A percentile compares a stretch with the other conserved stretches of the same genome.
These are phyloP conservation scores for Malurus elegans DNA, from an alignment of 2,113 vertebrate species.

Conservation along the genomic window DNA sequence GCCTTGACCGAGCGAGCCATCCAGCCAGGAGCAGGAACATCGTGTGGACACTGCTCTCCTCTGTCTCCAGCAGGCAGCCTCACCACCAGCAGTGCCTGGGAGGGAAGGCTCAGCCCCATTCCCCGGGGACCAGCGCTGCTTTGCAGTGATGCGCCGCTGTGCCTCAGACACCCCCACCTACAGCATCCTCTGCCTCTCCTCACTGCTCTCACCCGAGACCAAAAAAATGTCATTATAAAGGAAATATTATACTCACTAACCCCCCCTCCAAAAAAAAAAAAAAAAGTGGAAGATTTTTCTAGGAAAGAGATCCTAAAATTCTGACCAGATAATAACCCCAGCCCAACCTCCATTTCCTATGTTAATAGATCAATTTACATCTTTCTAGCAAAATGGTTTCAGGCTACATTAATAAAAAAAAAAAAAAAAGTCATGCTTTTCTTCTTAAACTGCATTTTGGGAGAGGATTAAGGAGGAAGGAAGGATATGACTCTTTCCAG, in stretches of 20 bases:
- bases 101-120: background rate
- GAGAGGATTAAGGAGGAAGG: background rate
- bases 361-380: background rate
- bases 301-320: background rate
- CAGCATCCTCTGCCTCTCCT: background rate
- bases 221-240: background rate
- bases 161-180: background rate
- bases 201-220: background rate
- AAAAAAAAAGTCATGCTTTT: background rate
- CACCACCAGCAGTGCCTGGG: background rate
- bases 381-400: conserved; percentile 15
- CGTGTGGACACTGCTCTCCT: background rate
- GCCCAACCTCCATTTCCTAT: background rate
- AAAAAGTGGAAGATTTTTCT: background rate
- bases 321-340: background rate
- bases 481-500: conserved; percentile 3
- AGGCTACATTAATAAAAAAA: background rate
- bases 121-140: background rate
- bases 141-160: background rate
- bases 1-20: background rate
- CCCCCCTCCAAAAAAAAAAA: background rate
- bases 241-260: background rate
- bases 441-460: conserved; percentile 15
- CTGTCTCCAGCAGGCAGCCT: background rate
- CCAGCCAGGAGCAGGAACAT: background rate